Base-by-base conservation (phyloP, 2,113 vertebrate genomes). In the Salminus brasiliensis region DNA sequence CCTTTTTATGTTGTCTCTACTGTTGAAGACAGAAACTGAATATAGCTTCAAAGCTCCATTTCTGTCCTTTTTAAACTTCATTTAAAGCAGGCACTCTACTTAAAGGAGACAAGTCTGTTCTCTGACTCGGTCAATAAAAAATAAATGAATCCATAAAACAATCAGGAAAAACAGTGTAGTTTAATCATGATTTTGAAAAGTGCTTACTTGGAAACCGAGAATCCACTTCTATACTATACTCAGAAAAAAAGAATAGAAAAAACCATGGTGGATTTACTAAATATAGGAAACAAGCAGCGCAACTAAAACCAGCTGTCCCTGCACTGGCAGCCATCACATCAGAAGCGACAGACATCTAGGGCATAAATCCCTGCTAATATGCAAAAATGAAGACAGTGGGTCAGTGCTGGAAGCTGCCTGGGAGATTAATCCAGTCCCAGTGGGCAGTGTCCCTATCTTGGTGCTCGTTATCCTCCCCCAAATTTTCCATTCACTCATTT, bases 341-440 rank as follows among this genome's bases (percentile, higher is more conserved):
- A 77, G 65, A 78, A 69, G 49, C 29, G 12, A 52, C 30, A 66
- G 75, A 66, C 84, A 87, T 85, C 84, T 78, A 72, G 76, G 83
- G 65, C 80, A 80, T 72, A 82, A 88, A 78, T 85, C 79, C 79
- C 85, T 76, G 84, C 84, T 88, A 88, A 85, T 81, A 78, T 32
- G 34, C 74, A 86, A 71, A 68, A 4, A 80, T 81, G 9, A 65
- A 76, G 62, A 83, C 74, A 68, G 70, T 78, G 82, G 32, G 62
- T 62, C 83, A 82, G 77, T 21, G 30, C 60, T 66, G 63, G 30
- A 69, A 43, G 34, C 47, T n/a, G 76, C 70, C 27, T 32, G n/a
- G 65, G 72, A 76, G 70, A 89, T 83, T 78, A 89, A 65, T 76
- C 30, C n/a, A 6, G 72, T 34, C 59, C 41, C 39, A 27, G 41